Base-by-base conservation (phyloP, 35 echinoderm and acorn worm genomes). In the Chiridota heheva region DNA sequence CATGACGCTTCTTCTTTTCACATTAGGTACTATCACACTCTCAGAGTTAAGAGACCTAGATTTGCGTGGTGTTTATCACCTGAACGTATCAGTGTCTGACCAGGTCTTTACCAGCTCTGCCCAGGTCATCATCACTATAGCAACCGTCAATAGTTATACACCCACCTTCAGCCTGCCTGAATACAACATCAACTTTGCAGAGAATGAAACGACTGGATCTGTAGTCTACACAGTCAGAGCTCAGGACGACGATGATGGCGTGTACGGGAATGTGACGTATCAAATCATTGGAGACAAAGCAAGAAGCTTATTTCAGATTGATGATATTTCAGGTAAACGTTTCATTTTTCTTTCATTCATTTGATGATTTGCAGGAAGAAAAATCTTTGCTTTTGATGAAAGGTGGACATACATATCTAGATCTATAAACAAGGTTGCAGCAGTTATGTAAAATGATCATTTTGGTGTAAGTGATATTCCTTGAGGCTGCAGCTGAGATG, bases 81-180 rank as follows among this genome's bases (percentile, higher is more conserved):
- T 98, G 45, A 91, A 91, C 44, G 81, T 98, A 0, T 87, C 95
- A 28, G 89, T 82, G 13, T 92, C 95, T 2, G 95, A 98, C 46
- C 81, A 55, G 13, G 95, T 98, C 78, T 98, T 98, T 31, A 98
- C 95, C 60, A 98, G 89, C 70, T 92, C 84, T 16, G 75, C 89
- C 18, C 49, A 60, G 3, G 95, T 98, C 26, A 59, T 49, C 24
- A 46, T 98, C 29, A 81, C 60, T 57, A 60, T 92, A 1, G 67
- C 86, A 5, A 73, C 62, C 1, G 72, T 88, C 80, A 98, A 98
- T 64, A 90, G 73, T 39, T 82, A 89, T 45, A 43, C 89, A 7
- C 95, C 95, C 17, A 55, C 73, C 13, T 98, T 98, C 80, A 89
- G 72, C 35, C 76, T 66, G 36, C 72, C 64, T 7, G 84, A 87